phyloP scores from a whole-genome alignment of 2,113 vertebrate genomes.

The Megaleporinus macrocephalus region DNA sequence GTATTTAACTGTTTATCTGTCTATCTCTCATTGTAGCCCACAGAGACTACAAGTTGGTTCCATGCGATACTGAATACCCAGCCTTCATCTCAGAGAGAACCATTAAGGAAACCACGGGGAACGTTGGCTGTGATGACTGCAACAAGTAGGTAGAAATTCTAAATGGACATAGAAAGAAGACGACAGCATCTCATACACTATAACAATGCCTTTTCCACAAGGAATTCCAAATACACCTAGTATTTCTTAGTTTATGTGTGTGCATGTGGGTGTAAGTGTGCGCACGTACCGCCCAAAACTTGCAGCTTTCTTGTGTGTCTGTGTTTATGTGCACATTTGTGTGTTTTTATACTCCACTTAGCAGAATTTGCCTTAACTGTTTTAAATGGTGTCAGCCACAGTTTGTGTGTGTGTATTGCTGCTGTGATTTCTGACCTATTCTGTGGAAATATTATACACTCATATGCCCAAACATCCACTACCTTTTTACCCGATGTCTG shows the following conservation, averaged over 20 bases:
- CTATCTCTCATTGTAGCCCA: conserved; percentile 79
- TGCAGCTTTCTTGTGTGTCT: background rate
- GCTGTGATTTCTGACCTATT: conserved; percentile 20
- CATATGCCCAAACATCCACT: conserved; percentile 6
- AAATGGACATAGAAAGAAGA: conserved; percentile 38
- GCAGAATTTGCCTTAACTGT: conserved; percentile 10
- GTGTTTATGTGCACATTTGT: background rate
- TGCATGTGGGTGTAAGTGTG: conserved; percentile 7
- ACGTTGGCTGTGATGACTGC: conserved; percentile 93
- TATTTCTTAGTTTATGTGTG: background rate
- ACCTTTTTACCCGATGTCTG: conserved; percentile 6
- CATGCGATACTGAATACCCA: conserved; percentile 96
- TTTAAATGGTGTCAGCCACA: background rate
- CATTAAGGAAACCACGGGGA: conserved; percentile 97
- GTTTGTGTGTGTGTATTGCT: conserved; percentile 9
- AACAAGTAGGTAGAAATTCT: conserved; percentile 85
- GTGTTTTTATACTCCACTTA: conserved; percentile 12
- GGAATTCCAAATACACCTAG: background rate
- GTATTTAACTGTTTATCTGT: background rate
- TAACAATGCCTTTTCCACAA: background rate
- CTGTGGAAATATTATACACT: conserved; percentile 34
- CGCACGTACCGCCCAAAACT: background rate
- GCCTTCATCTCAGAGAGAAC: conserved; percentile 97
- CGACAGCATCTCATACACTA: background rate
- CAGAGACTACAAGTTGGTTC: conserved; percentile 87